These are phyloP conservation scores for Nycticebus coucang DNA, from an alignment of 2,113 vertebrate genomes.

Conservation along the genomic window DNA sequence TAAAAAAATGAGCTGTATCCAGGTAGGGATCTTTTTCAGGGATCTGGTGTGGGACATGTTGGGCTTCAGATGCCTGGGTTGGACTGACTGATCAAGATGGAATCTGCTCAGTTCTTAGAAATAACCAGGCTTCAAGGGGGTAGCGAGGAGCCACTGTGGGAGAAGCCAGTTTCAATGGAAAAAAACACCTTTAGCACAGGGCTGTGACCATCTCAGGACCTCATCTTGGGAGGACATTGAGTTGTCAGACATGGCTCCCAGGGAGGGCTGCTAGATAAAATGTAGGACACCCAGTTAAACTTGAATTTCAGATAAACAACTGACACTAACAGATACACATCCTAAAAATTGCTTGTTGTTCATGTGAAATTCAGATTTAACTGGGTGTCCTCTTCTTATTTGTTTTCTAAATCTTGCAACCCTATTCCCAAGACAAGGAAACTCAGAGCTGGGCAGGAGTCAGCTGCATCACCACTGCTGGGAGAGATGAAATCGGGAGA, in stretches of 20 bases:
- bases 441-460: not conserved
- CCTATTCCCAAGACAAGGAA: not conserved
- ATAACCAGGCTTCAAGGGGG: not conserved
- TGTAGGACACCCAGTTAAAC: not conserved
- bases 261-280: not conserved
- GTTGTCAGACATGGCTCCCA: not conserved
- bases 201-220: no score
- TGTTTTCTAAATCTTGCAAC: not conserved
- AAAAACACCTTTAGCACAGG: not conserved
- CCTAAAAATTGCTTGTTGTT: not conserved
- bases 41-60: not conserved
- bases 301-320: not conserved
- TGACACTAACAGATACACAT: not conserved
- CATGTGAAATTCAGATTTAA: not conserved
- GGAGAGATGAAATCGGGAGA: not conserved
- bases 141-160: not conserved
- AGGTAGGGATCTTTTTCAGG: not conserved
- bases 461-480: rapidly evolving
- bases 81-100: not conserved
- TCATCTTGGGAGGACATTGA: not conserved
- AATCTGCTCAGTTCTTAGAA: not conserved
- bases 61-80: not conserved
- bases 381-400: not conserved
- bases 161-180: not conserved
- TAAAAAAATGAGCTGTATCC: not conserved